Evolutionary conservation across 2,113 vertebrate species (phyloP).

Genomic region (Urocolius indicus): DNA sequence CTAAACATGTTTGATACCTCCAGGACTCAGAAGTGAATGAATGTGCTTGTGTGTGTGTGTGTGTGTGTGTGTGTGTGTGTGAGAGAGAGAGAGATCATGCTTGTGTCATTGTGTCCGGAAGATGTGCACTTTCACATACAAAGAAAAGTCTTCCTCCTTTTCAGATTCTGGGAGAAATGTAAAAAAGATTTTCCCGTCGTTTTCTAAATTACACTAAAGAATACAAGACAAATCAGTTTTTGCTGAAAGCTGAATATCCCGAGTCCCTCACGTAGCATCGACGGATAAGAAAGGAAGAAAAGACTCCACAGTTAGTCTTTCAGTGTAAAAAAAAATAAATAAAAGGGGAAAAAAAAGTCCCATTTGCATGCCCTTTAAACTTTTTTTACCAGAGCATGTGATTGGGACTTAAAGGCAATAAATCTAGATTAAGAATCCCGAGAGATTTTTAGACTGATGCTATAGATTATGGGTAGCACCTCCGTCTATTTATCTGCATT

Average conservation of each 20-base stretch:
- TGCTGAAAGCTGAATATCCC: not conserved
- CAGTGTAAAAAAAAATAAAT: not conserved
- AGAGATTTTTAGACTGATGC: not conserved
- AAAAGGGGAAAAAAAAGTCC: not conserved
- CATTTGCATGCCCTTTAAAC: not conserved
- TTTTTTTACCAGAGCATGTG: not conserved
- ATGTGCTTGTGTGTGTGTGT: too few species aligned
- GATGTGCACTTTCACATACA: not conserved
- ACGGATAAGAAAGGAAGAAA: not conserved
- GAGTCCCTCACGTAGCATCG: accelerated
- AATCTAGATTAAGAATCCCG: constrained; percentile 35
- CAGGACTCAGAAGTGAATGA: not conserved
- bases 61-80: not conserved
- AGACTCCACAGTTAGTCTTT: not conserved
- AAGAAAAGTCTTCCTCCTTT: not conserved
- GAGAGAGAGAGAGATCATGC: too few species aligned
- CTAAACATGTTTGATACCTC: constrained; percentile 44
- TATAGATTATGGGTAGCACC: not conserved
- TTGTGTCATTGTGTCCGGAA: not conserved
- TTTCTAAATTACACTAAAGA: not conserved
- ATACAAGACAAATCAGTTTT: not conserved
- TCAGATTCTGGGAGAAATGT: not conserved
- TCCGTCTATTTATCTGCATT: constrained; percentile 8
- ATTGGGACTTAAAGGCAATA: constrained; percentile 21
- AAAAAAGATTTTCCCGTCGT: not conserved